Percentiles rank a stretch among this genome's conserved stretches.
phyloP scores from a whole-genome alignment of 2,888 invertebrate genomes.

The Entomobrya multifasciata region DNA sequence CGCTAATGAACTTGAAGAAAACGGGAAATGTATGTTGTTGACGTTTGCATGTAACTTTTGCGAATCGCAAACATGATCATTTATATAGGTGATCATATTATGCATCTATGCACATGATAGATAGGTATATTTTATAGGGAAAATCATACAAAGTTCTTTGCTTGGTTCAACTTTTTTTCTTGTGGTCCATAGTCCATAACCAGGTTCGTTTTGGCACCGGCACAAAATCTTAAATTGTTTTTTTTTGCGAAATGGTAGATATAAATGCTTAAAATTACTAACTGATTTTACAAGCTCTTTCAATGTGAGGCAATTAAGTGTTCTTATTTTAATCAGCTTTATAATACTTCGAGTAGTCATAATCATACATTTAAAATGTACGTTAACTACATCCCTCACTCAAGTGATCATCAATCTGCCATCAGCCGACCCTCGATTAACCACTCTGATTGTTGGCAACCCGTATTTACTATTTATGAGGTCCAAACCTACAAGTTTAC shows the following conservation, averaged over 20 bases:
- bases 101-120: too few species aligned
- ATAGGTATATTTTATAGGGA: not conserved
- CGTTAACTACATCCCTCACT: not conserved
- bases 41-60: too few species aligned
- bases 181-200: not conserved
- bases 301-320: constrained; percentile 28
- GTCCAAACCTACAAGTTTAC: not conserved
- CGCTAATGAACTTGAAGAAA: constrained; percentile 59
- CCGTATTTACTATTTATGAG: not conserved
- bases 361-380: constrained; percentile 30
- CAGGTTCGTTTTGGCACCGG: too few species aligned
- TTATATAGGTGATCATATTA: too few species aligned
- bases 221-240: not conserved
- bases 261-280: constrained; percentile 18
- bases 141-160: not conserved
- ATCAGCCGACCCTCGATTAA: not conserved
- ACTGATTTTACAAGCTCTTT: constrained; percentile 41
- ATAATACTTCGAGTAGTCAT: too few species aligned
- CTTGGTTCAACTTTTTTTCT: not conserved
- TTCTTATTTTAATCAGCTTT: constrained; percentile 11
- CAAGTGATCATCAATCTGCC: not conserved
- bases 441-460: not conserved
- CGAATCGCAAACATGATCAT: too few species aligned
- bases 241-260: not conserved
- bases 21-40: constrained; percentile 50